phyloP scores from a whole-genome alignment of 1,140 invertebrate species.

The Euwallacea fornicatus region DNA sequence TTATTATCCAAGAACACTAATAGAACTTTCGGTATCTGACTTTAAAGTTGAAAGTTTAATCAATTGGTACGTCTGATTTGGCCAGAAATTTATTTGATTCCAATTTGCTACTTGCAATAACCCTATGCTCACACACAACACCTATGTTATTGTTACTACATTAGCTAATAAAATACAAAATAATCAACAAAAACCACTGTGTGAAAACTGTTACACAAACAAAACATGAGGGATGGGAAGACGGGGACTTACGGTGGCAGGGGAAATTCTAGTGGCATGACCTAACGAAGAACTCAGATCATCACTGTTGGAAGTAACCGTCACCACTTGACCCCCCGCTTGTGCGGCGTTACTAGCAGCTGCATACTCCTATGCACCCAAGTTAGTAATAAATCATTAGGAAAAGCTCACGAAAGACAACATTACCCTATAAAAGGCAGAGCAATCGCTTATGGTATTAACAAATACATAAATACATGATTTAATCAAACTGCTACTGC shows the following conservation, averaged over 20 bases:
- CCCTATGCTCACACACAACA: too few relatives aligned
- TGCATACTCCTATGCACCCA: slow-evolving; percentile 64
- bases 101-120: too few relatives aligned
- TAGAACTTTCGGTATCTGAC: too few relatives aligned
- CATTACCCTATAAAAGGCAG: not conserved
- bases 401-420: not conserved
- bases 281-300: slow-evolving; percentile 68
- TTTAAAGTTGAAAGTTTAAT: too few relatives aligned
- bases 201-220: slow-evolving; percentile 42
- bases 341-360: slow-evolving; percentile 64
- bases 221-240: slow-evolving; percentile 45
- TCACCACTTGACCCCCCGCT: slow-evolving; percentile 57
- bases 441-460: not conserved
- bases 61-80: too few relatives aligned
- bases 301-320: slow-evolving; percentile 49
- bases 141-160: too few relatives aligned
- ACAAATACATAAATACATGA: not conserved
- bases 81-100: too few relatives aligned
- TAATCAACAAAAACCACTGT: slow-evolving; percentile 4
- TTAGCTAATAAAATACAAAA: not conserved
- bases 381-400: slow-evolving; percentile 30
- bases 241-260: slow-evolving; percentile 79
- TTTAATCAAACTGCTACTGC: too few relatives aligned
- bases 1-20: too few relatives aligned
- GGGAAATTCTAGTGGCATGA: slow-evolving; percentile 83